Evolutionary conservation across 2,888 invertebrate genomes (phyloP), one percentile per base, ranked within the genome.

Genomic region (Cartodere bifasciata): DNA sequence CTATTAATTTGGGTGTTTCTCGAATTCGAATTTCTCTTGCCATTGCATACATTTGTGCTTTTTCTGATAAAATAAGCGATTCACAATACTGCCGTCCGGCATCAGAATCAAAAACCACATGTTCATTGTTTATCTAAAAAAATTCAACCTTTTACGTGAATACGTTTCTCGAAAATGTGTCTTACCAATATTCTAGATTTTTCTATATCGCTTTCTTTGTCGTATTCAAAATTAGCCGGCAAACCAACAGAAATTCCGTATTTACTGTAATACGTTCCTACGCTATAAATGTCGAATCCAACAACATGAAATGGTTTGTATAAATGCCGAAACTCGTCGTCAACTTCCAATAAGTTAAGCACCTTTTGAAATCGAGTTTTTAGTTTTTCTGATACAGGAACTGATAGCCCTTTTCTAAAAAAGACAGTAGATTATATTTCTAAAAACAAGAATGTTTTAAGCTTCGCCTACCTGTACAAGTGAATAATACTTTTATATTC

Each of bases 1-100:
- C 49, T 2, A 72, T 53, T 2, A 74, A 55, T 49, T 73, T 69
- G 35, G 68, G 56, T 21, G 72, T 72, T 38, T 72, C 65, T 2
- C 70, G 53, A 58, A 72, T 69, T 34, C 77, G 53, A 29, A 88
- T 68, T 56, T 85, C 77, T 43, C 76, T 67, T 34, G 83, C 84
- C 14, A 88, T 72, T 1, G 78, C 85, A 64, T 83, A 88, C 36
- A 80, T 65, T 53, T 85, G 75, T 6, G 83, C 86, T 38, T 77
- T 72, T 38, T 83, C 79, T 9, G 80, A 75, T n/a, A 88, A 52
- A 3, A 83, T 56, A 15, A 87, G 50, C 0, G 84, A 69, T 9
- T 79, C 60, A 28, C 74, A 58, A 24, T 88, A 61, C 32, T 70
- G 55, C 42, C 68, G 55, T 0, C 78, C 81, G 34, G 63, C 65